phyloP scores from a whole-genome alignment of 2,113 vertebrate species.

The Garra rufa region DNA sequence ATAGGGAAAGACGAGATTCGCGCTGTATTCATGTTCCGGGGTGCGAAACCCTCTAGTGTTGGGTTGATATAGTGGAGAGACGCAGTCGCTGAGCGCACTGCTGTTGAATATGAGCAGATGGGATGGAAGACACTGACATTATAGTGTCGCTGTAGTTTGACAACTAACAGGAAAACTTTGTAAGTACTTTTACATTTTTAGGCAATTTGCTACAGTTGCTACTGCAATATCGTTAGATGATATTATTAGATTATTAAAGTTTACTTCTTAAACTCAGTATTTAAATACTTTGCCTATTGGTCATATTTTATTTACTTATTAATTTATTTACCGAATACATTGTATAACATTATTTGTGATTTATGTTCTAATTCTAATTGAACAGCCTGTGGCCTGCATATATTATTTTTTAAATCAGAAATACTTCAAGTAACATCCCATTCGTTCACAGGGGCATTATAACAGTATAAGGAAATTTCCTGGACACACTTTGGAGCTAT shows the following conservation, averaged over 20 bases:
- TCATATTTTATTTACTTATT: not conserved
- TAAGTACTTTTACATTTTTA: not conserved
- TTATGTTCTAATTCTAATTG: not conserved
- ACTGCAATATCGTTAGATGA: not conserved
- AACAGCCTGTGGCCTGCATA: not conserved
- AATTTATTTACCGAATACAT: not conserved
- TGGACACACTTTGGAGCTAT: constrained; percentile 12
- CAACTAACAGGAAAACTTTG: not conserved
- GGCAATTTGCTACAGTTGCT: not conserved
- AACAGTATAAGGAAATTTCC: no score
- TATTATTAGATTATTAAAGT: not conserved
- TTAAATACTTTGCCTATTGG: not conserved
- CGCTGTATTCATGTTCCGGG: constrained; percentile 34
- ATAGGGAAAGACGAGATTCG: not conserved
- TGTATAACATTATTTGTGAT: not conserved
- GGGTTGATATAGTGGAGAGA: constrained; percentile 15
- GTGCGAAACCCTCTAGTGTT: not conserved
- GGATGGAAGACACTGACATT: constrained; percentile 63
- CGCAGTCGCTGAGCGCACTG: constrained; percentile 5
- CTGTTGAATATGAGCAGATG: constrained; percentile 3
- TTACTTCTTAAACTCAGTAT: not conserved
- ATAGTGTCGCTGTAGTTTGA: not conserved
- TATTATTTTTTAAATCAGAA: not conserved
- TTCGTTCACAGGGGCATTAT: constrained; percentile 60
- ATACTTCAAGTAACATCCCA: not conserved